Evolutionary conservation across 2,797 vertebrate genomes (phyloP), one percentile per base, ranked within the genome.

Genomic region (Takifugu ocellatus): DNA sequence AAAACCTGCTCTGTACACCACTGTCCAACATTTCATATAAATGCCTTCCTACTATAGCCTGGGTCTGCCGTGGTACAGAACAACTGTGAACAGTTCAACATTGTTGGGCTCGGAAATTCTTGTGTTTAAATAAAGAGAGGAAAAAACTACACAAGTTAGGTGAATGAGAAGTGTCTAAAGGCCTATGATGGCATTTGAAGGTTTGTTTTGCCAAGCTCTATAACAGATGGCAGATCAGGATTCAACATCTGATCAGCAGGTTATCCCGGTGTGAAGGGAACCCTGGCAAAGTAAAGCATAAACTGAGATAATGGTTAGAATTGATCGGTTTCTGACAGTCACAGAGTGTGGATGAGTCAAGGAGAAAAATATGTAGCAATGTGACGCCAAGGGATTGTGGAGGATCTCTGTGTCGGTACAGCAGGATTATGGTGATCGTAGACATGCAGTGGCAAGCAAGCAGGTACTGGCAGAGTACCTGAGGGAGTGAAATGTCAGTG

Each of bases 391-490:
- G 78, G 73, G 78, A 77, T 54, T 31, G 74, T 61, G 10, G 65
- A 57, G 61, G 65, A 61, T 83, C 71, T 67, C 73, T 49, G 59
- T 73, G 77, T 75, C 52, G 17, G 59, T 12, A 48, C 60, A 54
- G 54, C 62, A 68, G 76, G 76, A 81, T 85, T 78, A 82, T 31
- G 55, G 61, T 61, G 65, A 63, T 52, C 69, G 59, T 59, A 69
- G 50, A 74, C 52, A 59, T 1, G 16, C 44, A 63, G 59, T 49
- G 63, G 66, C 68, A 67, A 21, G 72, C 74, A 56, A 51, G 64
- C 55, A 68, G 70, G 59, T 61, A 56, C 72, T 81, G 72, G 44
- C 31, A 76, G 27, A 55, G 42, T n/a, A 21, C 36, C 36, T 1
- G 44, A 36, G 74, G 31, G 53, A 61, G 54, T 66, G 45, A 65